These are phyloP conservation scores for Aphodius granarius DNA, from an alignment of 2,888 invertebrate species.

Conservation along the genomic window DNA sequence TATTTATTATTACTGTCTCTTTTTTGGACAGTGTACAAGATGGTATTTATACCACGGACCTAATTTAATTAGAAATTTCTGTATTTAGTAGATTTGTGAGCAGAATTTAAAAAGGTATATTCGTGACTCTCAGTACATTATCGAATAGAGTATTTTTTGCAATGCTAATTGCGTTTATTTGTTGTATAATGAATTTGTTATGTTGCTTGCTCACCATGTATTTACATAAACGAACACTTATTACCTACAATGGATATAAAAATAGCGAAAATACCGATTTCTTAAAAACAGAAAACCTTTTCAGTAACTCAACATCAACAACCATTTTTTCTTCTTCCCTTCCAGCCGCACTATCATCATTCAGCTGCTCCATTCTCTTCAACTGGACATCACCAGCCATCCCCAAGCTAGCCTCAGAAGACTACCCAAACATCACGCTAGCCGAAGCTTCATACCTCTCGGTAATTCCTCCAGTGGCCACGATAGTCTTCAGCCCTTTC, in stretches of 20 bases:
- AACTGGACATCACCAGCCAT: slow-evolving; percentile 38
- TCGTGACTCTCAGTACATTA: not conserved
- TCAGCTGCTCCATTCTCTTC: slow-evolving; percentile 32
- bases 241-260: not conserved
- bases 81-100: not conserved
- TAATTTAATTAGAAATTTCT: too few relatives aligned
- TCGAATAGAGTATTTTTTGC: not conserved
- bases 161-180: not conserved
- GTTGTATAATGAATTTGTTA: not conserved
- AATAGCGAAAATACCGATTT: not conserved
- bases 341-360: slow-evolving; percentile 31
- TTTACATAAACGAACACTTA: not conserved
- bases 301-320: not conserved
- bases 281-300: too few relatives aligned
- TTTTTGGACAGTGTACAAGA: too few relatives aligned
- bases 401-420: slow-evolving; percentile 30
- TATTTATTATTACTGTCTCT: too few relatives aligned
- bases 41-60: too few relatives aligned
- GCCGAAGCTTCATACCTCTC: slow-evolving; percentile 35
- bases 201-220: not conserved
- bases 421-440: slow-evolving; percentile 26
- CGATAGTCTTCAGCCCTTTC: slow-evolving; percentile 29
- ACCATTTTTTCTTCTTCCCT: slow-evolving; percentile 18
- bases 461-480: slow-evolving; percentile 33
- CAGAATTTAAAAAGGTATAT: not conserved